Base-by-base conservation (phyloP, 2,888 invertebrate genomes). In the Eupithecia insigniata region DNA sequence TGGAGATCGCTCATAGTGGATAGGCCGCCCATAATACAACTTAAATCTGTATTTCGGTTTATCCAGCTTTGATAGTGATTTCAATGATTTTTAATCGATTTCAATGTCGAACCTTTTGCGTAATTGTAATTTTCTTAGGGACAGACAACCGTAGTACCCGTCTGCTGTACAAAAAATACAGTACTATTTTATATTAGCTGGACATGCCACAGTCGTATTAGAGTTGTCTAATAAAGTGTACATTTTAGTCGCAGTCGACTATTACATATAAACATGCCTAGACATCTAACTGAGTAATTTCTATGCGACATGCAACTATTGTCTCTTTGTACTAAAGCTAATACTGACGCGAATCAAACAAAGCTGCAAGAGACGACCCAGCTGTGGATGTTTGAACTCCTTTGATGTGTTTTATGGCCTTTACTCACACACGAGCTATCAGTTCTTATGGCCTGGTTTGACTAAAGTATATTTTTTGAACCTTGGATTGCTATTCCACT, bases 371-470 rank as follows among this genome's bases (percentile, higher is more conserved):
- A 18, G 30, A 60, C 30, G 60, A 2, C 30, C 28, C 60, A 60
- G 30, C 60, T 60, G 55, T 58, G 22, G 18, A 16, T 30, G 58
- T 58, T 26, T 14, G 28, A 60, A 30, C 4, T 60, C 16, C 28
- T 60, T 60, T 60, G 60, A 60, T 60, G 30, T 30, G 60, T 18
- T 60, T 30, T 30, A 60, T 18, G 30, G 58, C 28, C 8, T 60
- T 6, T 30, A 16, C 16, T 28, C 28, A 6, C 28, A 18, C 10
- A n/a, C 1, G 28, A 28, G 28, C 18, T n/a, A 8, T 46, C n/a
- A n/a, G 18, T 58, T 28, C 28, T 7, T 0, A 16, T 7, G 28
- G 60, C 18, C 18, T 18, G 30, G 58, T 26, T 26, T 14, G 46
- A 2, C 46, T 3, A 6, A 46, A 46, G 1, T 51, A 22, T 10